These are phyloP conservation scores for Aix galericulata DNA, from an alignment of 2,113 vertebrate genomes.

Conservation along the genomic window DNA sequence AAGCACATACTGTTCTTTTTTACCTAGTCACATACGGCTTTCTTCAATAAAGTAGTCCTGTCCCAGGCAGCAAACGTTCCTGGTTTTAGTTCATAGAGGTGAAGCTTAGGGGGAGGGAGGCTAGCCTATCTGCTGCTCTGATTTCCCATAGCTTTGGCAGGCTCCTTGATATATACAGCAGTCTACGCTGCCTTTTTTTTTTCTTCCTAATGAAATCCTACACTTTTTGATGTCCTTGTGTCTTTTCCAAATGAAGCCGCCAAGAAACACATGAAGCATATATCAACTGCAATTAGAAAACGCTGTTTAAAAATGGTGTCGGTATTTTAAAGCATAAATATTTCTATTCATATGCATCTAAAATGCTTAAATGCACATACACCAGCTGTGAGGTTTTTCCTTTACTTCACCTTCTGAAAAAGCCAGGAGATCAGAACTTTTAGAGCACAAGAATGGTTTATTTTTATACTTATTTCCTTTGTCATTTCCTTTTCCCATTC, in stretches of 20 bases:
- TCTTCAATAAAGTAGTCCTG: constrained; percentile 60
- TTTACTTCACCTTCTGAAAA: constrained; percentile 35
- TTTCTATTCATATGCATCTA: constrained; percentile 12
- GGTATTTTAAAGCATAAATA: background rate
- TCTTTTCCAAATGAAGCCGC: constrained; percentile 43
- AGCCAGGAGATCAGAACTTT: constrained; percentile 8
- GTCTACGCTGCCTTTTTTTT: background rate
- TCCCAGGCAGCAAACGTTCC: constrained; percentile 53
- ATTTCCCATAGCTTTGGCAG: constrained; percentile 48
- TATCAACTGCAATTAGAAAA: constrained; percentile 51
- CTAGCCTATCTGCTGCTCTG: constrained; percentile 35
- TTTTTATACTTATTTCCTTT: constrained; percentile 30
- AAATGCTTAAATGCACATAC: background rate
- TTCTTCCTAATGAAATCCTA: background rate
- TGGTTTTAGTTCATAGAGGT: constrained; percentile 3
- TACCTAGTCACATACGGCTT: constrained; percentile 27
- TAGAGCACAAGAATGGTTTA: background rate
- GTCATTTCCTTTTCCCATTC: constrained; percentile 49
- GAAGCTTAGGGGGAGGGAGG: background rate
- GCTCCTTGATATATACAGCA: constrained; percentile 6
- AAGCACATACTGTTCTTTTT: constrained; percentile 68
- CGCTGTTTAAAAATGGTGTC: background rate
- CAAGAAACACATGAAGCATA: constrained; percentile 47
- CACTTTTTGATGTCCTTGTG: background rate
- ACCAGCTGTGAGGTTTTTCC: background rate